phyloP scores from a whole-genome alignment of 2,113 vertebrate species.

The Mirza zaza region DNA sequence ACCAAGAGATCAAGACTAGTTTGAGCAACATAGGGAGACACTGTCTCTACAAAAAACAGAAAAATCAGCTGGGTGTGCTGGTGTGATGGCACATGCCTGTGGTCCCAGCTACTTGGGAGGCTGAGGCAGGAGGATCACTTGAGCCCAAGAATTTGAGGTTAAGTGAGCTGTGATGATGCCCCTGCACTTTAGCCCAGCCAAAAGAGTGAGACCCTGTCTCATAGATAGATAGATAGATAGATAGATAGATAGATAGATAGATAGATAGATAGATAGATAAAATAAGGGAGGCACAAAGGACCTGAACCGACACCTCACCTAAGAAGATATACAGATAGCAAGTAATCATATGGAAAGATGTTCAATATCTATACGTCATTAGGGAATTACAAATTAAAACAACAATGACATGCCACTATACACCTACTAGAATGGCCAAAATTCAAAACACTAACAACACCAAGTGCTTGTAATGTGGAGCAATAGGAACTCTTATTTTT shows the following conservation, averaged over 20 bases:
- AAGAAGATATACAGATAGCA: not conserved
- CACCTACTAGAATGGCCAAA: not conserved
- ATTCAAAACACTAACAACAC: not conserved
- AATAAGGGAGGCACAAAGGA: not conserved
- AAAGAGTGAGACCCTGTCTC: not conserved
- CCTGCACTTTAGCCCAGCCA: not conserved
- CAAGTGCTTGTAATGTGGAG: not conserved
- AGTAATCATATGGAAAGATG: not conserved
- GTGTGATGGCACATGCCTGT: not conserved
- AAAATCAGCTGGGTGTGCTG: not conserved
- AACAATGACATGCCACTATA: not conserved
- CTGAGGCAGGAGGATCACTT: not conserved
- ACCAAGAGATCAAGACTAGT: not conserved
- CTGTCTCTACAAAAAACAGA: not conserved
- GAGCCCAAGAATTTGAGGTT: not conserved
- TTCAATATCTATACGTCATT: not conserved
- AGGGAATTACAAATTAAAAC: not conserved
- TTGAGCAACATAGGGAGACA: not conserved
- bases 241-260: too few relatives aligned
- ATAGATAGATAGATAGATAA: too few relatives aligned
- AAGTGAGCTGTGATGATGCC: too few relatives aligned
- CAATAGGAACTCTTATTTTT: not conserved
- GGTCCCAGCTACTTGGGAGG: not conserved
- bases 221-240: too few relatives aligned
- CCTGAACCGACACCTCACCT: not conserved